Base-by-base conservation (phyloP, 2,888 invertebrate genomes). In the Sinopyrophorus schimmeli region DNA sequence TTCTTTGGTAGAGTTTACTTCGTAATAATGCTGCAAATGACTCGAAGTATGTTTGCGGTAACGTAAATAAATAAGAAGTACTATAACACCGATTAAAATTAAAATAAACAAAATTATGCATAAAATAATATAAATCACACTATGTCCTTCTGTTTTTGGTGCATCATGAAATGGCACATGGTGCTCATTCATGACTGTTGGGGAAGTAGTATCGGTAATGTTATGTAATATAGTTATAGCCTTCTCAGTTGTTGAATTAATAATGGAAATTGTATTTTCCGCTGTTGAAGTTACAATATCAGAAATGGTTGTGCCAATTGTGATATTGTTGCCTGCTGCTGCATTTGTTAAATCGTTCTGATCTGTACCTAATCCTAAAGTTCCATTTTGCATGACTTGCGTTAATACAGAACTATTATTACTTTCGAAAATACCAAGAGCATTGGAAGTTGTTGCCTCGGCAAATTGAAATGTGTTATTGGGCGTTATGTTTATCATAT, bases 81-180 rank as follows among this genome's bases (percentile, higher is more conserved):
- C 30, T 15, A 55, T 47, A 11, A 61, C 21, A 17, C 52, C 35
- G 6, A 59, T 46, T 14, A 65, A 10, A 9, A 66, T 27, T 21
- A 63, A 46, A 9, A 62, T 39, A 9, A 42, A 58, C 16, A 67
- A 27, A 14, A 65, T 55, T 4, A 61, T 53, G 3, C 59, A 62
- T 20, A 65, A 35, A 18, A 64, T 56, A 18, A 64, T 57, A 26
- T 59, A 61, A 4, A 59, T 37, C 1, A 54, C 41, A 9, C 44
- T 34, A 9, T 59, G 28, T 9, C 28, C 21, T 7, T 51, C 26
- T 2, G 3, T 21, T 21, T 21, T 9, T 21, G 21, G 21, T 21
- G 2, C 9, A 21, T 21, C 9, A 3, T 21, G 3, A 5, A 2
- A n/a, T 5, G 2, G 10, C 2, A 9, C 17, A 18, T 24, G 10